A percentile compares a stretch with the other conserved stretches of the same genome.
phyloP scores from a whole-genome alignment of 2,888 invertebrate genomes.

The Lumbricus terrestris region DNA sequence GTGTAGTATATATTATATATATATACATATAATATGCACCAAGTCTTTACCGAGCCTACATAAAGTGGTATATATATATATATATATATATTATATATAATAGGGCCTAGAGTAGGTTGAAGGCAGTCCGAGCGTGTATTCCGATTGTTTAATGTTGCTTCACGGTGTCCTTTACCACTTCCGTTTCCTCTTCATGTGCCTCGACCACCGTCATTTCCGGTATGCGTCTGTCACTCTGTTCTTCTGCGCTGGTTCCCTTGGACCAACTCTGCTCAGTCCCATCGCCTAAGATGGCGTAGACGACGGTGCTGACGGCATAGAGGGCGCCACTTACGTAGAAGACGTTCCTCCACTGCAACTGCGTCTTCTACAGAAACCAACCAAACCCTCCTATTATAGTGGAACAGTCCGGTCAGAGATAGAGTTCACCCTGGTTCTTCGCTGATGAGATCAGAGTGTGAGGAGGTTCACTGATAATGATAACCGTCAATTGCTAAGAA shows the following conservation, averaged over 20 bases:
- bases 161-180: neutral
- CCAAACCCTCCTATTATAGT: no score
- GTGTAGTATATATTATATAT: no score
- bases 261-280: conserved; percentile 52
- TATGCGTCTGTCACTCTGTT: neutral
- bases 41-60: no score
- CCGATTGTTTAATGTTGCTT: neutral
- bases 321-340: conserved; percentile 76
- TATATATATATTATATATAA: no score
- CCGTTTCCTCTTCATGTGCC: neutral
- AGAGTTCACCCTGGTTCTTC: neutral
- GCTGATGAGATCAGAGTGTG: neutral
- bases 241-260: neutral
- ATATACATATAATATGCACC: no score
- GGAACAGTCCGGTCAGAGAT: no score
- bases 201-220: neutral
- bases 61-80: no score
- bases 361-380: conserved; percentile 62
- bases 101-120: no score
- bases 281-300: conserved; percentile 52
- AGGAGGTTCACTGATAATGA: neutral
- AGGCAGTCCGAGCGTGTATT: neutral
- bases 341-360: conserved; percentile 78
- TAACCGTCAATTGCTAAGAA: no score
- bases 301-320: conserved; percentile 51